Evolutionary conservation across 1,140 invertebrate species (phyloP), one percentile per base, ranked within the genome.

Genomic region (Vanessa tameamea): DNA sequence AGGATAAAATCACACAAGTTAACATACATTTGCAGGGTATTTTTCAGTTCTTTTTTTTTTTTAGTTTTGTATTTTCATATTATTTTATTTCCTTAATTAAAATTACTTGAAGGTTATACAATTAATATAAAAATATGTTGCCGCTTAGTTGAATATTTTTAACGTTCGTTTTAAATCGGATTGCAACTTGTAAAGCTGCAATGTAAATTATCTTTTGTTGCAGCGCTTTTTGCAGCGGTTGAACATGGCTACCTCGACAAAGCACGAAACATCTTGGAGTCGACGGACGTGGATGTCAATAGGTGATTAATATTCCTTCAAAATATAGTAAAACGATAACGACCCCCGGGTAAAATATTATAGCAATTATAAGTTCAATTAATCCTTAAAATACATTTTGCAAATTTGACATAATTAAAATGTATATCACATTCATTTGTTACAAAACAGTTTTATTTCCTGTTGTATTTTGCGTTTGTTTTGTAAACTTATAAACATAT

Each of bases 211-310:
- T 79, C 59, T 73, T 86, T 89, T 93, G 85, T 94, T 95, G 15
- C 93, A 97, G 97, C 96, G 51, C 93, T 98, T n/a, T 98, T 98
- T 93, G 96, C 96, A 14, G 98, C 98, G 1, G 97, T 99, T 4
- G 98, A 99, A 92, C 96, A 98, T 92, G 97, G 97, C 26, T 97
- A 99, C 87, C 84, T 98, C 81, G 98, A 98, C 78, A 97, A 98
- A 86, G 97, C 96, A 0, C 95, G 96, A 78, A 97, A 96, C 43
- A 98, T 99, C 83, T 92, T 99, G 72, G 97, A 98, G 82, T 97
- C 97, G 14, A 97, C 97, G 0, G 96, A 98, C 86, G 96, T 98
- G 5, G 96, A 99, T 91, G 95, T 99, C 26, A 99, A 99, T 92
- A 97, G 97, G 98, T 98, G 93, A 93, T 23, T 72, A 69, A 43